Evolutionary conservation across 1,140 invertebrate species (phyloP).

Genomic region (Protaetia brevitarsis): DNA sequence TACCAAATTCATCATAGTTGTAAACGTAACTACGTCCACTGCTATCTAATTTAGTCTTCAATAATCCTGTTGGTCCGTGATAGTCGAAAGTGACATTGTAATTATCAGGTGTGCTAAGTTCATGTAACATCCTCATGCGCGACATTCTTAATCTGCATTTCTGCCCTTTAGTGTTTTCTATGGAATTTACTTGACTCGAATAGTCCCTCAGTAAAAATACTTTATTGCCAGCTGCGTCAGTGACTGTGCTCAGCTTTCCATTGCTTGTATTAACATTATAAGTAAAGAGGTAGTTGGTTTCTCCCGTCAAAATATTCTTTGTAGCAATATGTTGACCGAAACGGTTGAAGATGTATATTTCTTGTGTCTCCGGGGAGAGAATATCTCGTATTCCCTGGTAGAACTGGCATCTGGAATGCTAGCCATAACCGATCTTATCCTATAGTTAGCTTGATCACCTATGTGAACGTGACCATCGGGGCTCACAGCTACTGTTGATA

Average conservation of each 20-base stretch:
- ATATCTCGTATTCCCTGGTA: conserved; percentile 88
- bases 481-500: conserved; percentile 88
- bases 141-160: conserved; percentile 88
- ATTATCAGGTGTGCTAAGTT: conserved; percentile 85
- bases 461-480: conserved; percentile 93
- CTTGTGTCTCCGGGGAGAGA: conserved; percentile 92
- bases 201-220: conserved; percentile 86
- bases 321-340: conserved; percentile 93
- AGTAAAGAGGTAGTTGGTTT: conserved; percentile 87
- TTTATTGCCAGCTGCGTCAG: conserved; percentile 92
- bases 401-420: conserved; percentile 84
- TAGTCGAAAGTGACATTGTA: conserved; percentile 93
- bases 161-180: conserved; percentile 91
- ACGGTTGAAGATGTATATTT: conserved; percentile 93
- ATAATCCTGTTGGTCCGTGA: conserved; percentile 79
- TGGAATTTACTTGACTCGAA: conserved; percentile 84
- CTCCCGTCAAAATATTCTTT: conserved; percentile 87
- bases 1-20: conserved; percentile 92
- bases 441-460: conserved; percentile 88
- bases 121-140: conserved; percentile 83
- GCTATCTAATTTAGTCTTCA: conserved; percentile 85
- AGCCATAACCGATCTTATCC: conserved; percentile 87
- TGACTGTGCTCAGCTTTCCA: conserved; percentile 88
- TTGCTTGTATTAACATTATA: conserved; percentile 97
- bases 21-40: conserved; percentile 91